phyloP scores from a whole-genome alignment of 1,140 invertebrate species.

The Drosophila sp. region DNA sequence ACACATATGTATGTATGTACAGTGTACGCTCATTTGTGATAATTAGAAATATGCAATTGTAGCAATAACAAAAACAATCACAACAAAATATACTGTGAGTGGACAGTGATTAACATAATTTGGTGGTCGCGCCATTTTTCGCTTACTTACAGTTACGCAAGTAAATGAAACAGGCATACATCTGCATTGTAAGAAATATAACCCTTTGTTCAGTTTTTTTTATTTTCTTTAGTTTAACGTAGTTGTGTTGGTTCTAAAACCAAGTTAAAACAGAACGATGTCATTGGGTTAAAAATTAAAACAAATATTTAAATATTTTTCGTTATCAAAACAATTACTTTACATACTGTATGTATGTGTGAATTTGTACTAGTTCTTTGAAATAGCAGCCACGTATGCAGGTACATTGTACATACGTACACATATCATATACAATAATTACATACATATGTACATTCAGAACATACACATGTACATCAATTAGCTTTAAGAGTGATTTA shows the following conservation, averaged over 20 bases:
- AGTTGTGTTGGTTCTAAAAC: too few relatives aligned
- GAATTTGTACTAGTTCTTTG: slow-evolving; percentile 3
- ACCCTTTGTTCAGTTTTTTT: too few relatives aligned
- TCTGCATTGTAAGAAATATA: too few relatives aligned
- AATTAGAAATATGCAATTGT: slow-evolving; percentile 41
- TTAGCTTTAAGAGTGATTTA: slow-evolving; percentile 61
- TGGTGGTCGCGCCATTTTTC: slow-evolving; percentile 56
- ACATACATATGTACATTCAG: slow-evolving; percentile 8
- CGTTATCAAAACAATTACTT: too few relatives aligned
- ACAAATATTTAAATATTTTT: too few relatives aligned
- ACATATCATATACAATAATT: slow-evolving; percentile 7
- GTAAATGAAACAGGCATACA: too few relatives aligned
- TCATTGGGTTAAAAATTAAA: too few relatives aligned
- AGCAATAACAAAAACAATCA: slow-evolving; percentile 28
- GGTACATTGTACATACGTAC: slow-evolving; percentile 15
- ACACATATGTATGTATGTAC: slow-evolving; percentile 12
- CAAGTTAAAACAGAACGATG: too few relatives aligned
- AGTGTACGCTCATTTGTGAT: background rate
- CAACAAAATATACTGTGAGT: slow-evolving; percentile 24
- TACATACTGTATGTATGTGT: background rate
- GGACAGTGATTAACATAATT: slow-evolving; percentile 62
- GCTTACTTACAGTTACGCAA: background rate
- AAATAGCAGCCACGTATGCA: slow-evolving; percentile 5
- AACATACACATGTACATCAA: slow-evolving; percentile 36
- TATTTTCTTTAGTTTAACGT: too few relatives aligned